Evolutionary conservation across 2,113 vertebrate species (phyloP), one percentile per base, ranked within the genome.

Genomic region (Grus americana): DNA sequence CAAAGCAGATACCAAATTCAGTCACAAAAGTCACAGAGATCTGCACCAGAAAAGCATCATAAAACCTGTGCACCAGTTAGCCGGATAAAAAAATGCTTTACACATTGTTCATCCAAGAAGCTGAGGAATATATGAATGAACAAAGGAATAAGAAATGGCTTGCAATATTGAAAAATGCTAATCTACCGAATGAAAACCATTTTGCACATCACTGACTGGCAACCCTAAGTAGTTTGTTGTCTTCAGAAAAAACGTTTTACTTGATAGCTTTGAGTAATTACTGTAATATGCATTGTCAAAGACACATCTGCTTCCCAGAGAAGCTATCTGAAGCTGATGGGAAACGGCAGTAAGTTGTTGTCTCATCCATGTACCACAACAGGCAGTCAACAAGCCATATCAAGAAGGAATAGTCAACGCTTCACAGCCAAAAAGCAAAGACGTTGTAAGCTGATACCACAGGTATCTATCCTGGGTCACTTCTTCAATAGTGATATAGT

Each of bases 71-170:
- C 21, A 70, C 15, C 13, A 4, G 5, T n/a, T 79, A 40, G 22
- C 54, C 0, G 4, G 8, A 16, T 75, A 20, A 91, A 75, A 42
- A 80, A 44, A 5, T 24, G 2, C 11, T 75, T 52, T 23, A 20
- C 0, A 0, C 3, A 0, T 62, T 61, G 42, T 62, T 50, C 13
- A 4, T 36, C 16, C 21, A 55, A 83, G 42, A 66, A 21, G 59
- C 40, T 52, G n/a, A 88, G 26, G 10, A 88, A 24, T n/a, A 50
- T 24, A 27, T 0, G 0, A 80, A 59, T 0, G 2, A 70, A 57
- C 10, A 63, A 65, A 93, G 9, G 15, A 62, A 13, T 54, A 40
- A 75, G 22, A 92, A 75, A n/a, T 65, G 19, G 5, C 17, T 66
- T 74, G 6, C 5, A 73, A 14, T 71, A 42, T 30, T 83, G 44